These are phyloP conservation scores for Saimiri boliviensis DNA, from an alignment of 2,113 vertebrate species.

Conservation along the genomic window DNA sequence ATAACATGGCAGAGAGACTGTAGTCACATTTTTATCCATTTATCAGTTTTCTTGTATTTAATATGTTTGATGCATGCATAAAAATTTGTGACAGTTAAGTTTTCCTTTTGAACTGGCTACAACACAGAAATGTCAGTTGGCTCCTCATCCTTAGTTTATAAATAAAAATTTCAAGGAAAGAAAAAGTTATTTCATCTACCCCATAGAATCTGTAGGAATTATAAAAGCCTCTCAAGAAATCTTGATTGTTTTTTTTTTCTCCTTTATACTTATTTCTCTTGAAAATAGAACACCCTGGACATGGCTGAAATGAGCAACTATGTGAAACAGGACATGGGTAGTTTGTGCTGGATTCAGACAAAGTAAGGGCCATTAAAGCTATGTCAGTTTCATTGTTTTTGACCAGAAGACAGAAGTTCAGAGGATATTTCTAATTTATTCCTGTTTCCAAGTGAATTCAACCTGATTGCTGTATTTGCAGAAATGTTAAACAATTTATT, in stretches of 20 bases:
- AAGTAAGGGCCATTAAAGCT: background rate
- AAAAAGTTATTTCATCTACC: background rate
- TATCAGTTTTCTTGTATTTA: background rate
- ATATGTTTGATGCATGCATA: background rate
- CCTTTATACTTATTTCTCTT: background rate
- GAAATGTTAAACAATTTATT: conserved; percentile 19
- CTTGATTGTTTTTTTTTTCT: background rate
- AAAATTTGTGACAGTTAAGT: background rate
- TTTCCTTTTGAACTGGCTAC: background rate
- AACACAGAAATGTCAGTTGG: background rate
- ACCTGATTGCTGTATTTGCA: conserved; percentile 4
- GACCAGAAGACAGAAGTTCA: background rate
- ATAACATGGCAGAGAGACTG: background rate
- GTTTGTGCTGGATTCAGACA: background rate
- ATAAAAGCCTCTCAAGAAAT: background rate
- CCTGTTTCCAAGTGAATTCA: conserved; percentile 22
- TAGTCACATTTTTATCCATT: background rate
- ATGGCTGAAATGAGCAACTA: background rate
- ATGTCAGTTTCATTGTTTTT: background rate
- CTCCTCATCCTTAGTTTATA: background rate
- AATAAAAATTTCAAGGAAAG: background rate
- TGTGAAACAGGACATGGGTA: background rate
- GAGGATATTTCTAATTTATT: background rate
- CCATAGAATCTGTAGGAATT: background rate
- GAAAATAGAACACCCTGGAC: background rate